phyloP scores from a whole-genome alignment of 2,888 invertebrate genomes.

The Hirtodrosophila duncani region DNA sequence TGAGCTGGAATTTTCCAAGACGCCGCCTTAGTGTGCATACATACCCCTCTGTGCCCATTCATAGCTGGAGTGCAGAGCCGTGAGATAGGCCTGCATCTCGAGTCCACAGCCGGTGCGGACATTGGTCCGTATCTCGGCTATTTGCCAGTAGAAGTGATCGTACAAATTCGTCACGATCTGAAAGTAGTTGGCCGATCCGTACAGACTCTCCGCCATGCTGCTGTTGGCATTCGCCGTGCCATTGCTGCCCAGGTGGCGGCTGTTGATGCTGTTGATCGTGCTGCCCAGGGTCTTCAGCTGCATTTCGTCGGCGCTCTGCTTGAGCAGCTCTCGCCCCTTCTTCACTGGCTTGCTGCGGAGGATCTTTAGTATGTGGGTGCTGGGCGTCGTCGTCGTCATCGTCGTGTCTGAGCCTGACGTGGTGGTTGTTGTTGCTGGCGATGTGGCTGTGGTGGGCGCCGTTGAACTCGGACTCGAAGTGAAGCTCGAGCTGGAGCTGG shows the following conservation, averaged over 20 bases:
- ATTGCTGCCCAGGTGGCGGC: constrained; percentile 59
- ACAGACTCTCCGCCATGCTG: constrained; percentile 49
- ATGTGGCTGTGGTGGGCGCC: constrained; percentile 18
- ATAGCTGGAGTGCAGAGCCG: constrained; percentile 81
- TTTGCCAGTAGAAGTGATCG: constrained; percentile 78
- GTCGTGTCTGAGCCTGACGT: neutral
- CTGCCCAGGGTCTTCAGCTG: constrained; percentile 65
- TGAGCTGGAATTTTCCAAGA: neutral
- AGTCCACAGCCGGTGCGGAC: constrained; percentile 80
- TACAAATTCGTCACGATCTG: constrained; percentile 75
- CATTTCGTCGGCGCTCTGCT: constrained; percentile 70
- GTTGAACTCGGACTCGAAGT: too few species aligned
- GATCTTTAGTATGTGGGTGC: constrained; percentile 75
- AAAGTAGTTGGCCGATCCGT: constrained; percentile 71
- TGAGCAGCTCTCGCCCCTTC: constrained; percentile 69
- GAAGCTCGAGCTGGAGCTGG: too few species aligned
- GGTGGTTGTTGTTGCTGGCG: neutral
- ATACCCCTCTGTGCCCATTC: constrained; percentile 90
- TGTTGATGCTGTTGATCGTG: constrained; percentile 76
- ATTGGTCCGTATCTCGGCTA: constrained; percentile 76
- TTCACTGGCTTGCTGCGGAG: constrained; percentile 66
- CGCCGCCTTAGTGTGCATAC: constrained; percentile 77
- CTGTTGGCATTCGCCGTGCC: constrained; percentile 30
- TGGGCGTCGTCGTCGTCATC: constrained; percentile 28
- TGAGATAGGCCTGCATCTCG: constrained; percentile 81